Evolutionary conservation across 1,140 invertebrate genomes (phyloP), one percentile per base, ranked within the genome.

Genomic region (Panulirus ornatus): DNA sequence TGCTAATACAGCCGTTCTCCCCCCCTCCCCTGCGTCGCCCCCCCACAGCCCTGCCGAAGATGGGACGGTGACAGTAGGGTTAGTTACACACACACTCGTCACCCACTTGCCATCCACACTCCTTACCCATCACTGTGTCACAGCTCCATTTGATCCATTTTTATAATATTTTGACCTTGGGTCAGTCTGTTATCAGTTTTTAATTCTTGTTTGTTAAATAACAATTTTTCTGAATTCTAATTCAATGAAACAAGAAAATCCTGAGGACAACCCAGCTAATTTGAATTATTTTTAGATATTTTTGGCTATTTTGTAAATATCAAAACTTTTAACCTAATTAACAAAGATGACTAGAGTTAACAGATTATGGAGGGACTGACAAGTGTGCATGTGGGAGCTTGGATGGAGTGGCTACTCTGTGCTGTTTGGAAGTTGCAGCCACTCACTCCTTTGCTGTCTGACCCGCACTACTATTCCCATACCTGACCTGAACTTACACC

Each of bases 51-150:
- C 91, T 34, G 89, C 91, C 70, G 91, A 92, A 75, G 91, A 92
- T 90, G 91, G 91, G 84, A 92, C 88, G 73, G 88, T 92, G 79
- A 84, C 91, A 84, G 91, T 92, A 82, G 91, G 91, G 91, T 92
- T 90, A 92, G 91, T 92, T 83, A 82, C 78, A 88, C 78, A 88
- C 71, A 89, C 88, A 84, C 83, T 90, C 79, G 81, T 85, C 90
- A 86, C 84, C 90, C 84, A 73, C 84, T 8, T 44, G 40, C 71
- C 78, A 51, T 51, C 47, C 42, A 36, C 27, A 54, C 47, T 44
- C 42, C 73, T 76, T 42, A 76, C 36, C n/a, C 16, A 14, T 34
- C 42, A 76, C 34, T 42, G n/a, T 76, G 8, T 76, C 38, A 76
- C n/a, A 40, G n/a, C 38, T 76, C n/a, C 36, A 40, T 30, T 44